phyloP scores from a whole-genome alignment of 2,888 invertebrate species.

The Psylliodes chrysocephalus region DNA sequence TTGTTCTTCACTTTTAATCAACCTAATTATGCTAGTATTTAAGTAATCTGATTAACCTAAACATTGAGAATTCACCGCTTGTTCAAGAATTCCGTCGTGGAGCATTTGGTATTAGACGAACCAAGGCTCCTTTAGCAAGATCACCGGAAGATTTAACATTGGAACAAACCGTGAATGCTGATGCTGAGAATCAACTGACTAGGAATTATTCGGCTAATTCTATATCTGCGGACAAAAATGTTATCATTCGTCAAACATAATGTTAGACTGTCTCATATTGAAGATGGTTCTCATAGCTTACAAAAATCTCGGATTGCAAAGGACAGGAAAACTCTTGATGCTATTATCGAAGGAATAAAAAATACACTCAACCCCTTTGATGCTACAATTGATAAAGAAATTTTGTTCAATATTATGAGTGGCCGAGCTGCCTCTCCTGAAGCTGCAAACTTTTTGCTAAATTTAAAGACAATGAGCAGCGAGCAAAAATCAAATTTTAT shows the following conservation, averaged over 20 bases:
- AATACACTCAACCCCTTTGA: slow-evolving; percentile 47
- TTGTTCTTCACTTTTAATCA: not conserved
- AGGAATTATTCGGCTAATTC: slow-evolving; percentile 30
- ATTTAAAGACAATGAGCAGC: slow-evolving; percentile 27
- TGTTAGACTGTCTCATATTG: slow-evolving; percentile 45
- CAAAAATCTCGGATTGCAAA: slow-evolving; percentile 35
- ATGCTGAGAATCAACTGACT: slow-evolving; percentile 32
- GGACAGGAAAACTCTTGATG: slow-evolving; percentile 38
- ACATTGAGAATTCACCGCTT: slow-evolving; percentile 2
- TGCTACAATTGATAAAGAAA: slow-evolving; percentile 40
- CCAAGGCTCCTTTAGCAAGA: slow-evolving; percentile 44
- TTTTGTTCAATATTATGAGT: slow-evolving; percentile 52
- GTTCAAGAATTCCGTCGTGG: slow-evolving; percentile 26
- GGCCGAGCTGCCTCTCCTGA: slow-evolving; percentile 52
- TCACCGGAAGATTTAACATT: slow-evolving; percentile 41
- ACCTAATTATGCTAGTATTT: slow-evolving; percentile 22
- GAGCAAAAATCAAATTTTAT: slow-evolving; percentile 39
- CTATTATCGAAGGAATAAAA: slow-evolving; percentile 46
- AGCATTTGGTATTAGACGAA: slow-evolving; percentile 48
- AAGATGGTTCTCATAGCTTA: slow-evolving; percentile 46
- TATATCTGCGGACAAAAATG: slow-evolving; percentile 30
- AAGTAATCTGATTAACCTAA: slow-evolving; percentile 16
- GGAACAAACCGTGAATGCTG: slow-evolving; percentile 51
- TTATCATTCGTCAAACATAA: slow-evolving; percentile 29
- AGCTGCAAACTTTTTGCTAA: slow-evolving; percentile 48